phyloP scores from a whole-genome alignment of 2,113 vertebrate genomes.

The Ardeotis arabs region DNA sequence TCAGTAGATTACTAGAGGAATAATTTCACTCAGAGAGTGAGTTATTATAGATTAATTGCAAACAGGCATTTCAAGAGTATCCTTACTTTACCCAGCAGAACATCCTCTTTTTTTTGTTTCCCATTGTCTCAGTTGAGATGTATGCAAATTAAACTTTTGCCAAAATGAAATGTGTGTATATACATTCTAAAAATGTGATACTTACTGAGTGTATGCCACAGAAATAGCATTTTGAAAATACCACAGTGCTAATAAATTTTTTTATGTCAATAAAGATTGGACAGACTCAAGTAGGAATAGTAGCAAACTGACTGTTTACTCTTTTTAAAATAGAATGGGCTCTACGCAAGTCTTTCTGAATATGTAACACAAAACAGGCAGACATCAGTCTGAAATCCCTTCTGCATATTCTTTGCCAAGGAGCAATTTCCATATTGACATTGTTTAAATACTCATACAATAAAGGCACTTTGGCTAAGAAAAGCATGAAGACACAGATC shows the following conservation, averaged over 20 bases:
- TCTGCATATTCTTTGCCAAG: slow-evolving; percentile 11
- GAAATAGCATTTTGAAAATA: neutral
- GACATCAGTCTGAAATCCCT: slow-evolving; percentile 17
- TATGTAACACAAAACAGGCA: neutral
- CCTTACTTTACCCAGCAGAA: neutral
- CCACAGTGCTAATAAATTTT: neutral
- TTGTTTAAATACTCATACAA: slow-evolving; percentile 44
- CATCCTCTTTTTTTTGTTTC: slow-evolving; percentile 27
- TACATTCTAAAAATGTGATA: neutral
- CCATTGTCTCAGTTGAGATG: slow-evolving; percentile 4
- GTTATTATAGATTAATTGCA: slow-evolving; percentile 1
- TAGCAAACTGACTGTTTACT: slow-evolving; percentile 36
- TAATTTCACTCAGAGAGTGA: slow-evolving; percentile 3
- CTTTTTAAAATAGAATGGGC: neutral
- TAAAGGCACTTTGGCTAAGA: neutral
- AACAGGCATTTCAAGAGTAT: slow-evolving; percentile 12
- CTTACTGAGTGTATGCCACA: neutral
- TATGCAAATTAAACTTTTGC: neutral
- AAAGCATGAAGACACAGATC: neutral
- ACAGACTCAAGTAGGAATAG: slow-evolving; percentile 14
- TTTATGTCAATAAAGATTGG: neutral
- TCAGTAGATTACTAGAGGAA: slow-evolving; percentile 5
- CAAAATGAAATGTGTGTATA: neutral
- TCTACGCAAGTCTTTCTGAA: neutral
- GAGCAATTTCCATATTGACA: slow-evolving; percentile 34